Conservation (phyloP, 1,140 invertebrate genomes). For the Gryllus bimaculatus region DNA sequence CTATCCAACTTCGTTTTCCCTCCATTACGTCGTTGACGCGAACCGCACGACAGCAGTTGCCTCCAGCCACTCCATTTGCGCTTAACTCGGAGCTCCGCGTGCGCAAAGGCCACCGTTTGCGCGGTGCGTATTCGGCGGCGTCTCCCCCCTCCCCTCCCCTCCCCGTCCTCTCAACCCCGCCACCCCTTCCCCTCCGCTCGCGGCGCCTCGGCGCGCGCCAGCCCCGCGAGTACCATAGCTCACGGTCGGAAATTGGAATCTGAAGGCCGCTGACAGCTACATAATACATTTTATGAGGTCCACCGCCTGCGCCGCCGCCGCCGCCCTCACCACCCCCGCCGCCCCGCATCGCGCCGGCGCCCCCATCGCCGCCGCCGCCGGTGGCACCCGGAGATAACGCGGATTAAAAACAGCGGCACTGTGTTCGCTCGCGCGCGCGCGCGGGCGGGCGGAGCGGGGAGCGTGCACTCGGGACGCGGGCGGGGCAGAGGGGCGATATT, state of each 20-base stretch:
- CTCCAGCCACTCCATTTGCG: too few relatives aligned
- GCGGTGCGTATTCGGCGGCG: background rate
- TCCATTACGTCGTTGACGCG: too few relatives aligned
- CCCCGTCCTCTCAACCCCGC: background rate
- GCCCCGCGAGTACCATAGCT: conserved; percentile 11
- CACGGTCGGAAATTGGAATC: conserved; percentile 15
- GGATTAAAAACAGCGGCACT: conserved; percentile 10
- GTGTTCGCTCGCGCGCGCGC: background rate
- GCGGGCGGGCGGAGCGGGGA: too few relatives aligned
- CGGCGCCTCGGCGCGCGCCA: background rate
- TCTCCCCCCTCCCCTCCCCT: background rate
- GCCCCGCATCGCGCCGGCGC: background rate
- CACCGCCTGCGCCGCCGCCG: background rate
- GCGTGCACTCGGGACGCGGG: too few relatives aligned
- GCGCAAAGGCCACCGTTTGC: too few relatives aligned
- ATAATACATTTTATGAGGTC: conserved; percentile 21
- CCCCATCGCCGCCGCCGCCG: background rate
- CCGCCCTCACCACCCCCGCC: background rate
- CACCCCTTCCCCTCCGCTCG: background rate
- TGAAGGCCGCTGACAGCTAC: conserved; percentile 14
- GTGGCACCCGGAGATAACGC: conserved; percentile 12
- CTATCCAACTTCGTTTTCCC: too few relatives aligned
- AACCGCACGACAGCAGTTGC: too few relatives aligned
- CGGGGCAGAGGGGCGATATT: too few relatives aligned
- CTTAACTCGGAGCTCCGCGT: too few relatives aligned